Percentiles rank a stretch among this genome's conserved stretches.
phyloP scores from a whole-genome alignment of 1,140 invertebrate genomes.

The Lepidostoma basale region DNA sequence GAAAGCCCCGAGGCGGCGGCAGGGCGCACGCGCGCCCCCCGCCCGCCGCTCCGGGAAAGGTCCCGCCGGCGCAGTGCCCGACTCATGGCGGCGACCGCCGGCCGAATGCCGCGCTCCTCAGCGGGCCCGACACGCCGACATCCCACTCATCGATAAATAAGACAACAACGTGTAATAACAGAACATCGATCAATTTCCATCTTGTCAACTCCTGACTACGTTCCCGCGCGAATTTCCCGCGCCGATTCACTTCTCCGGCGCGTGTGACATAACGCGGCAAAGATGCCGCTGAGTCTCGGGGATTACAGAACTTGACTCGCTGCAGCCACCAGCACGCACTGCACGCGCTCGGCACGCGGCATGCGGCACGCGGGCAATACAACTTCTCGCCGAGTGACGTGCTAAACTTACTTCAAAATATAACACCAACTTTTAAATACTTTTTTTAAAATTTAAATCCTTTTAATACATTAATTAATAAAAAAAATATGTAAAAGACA shows the following conservation, averaged over 20 bases:
- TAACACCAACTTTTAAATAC: too few relatives aligned
- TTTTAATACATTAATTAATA: too few relatives aligned
- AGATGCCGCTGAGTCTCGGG: neutral
- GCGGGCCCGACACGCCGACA: conserved; percentile 12
- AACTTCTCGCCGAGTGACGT: too few relatives aligned
- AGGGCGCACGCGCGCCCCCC: conserved; percentile 25
- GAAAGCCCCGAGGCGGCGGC: conserved; percentile 12
- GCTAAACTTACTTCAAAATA: too few relatives aligned
- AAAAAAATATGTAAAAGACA: too few relatives aligned
- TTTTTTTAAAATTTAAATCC: too few relatives aligned
- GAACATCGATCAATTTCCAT: conserved; percentile 18
- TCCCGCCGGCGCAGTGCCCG: conserved; percentile 28
- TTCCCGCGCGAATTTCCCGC: neutral
- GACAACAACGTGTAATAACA: conserved; percentile 2
- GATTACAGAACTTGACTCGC: neutral
- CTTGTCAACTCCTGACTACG: neutral
- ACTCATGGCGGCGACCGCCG: conserved; percentile 35
- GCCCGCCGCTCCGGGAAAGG: neutral
- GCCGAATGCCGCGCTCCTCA: conserved; percentile 21
- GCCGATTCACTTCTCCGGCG: neutral
- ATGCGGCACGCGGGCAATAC: too few relatives aligned
- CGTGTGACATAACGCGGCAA: conserved; percentile 23
- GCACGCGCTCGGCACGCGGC: neutral
- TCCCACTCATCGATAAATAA: neutral
- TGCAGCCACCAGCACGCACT: neutral